phyloP scores from a whole-genome alignment of 2,113 vertebrate genomes.

The Megaceryle maxima region DNA sequence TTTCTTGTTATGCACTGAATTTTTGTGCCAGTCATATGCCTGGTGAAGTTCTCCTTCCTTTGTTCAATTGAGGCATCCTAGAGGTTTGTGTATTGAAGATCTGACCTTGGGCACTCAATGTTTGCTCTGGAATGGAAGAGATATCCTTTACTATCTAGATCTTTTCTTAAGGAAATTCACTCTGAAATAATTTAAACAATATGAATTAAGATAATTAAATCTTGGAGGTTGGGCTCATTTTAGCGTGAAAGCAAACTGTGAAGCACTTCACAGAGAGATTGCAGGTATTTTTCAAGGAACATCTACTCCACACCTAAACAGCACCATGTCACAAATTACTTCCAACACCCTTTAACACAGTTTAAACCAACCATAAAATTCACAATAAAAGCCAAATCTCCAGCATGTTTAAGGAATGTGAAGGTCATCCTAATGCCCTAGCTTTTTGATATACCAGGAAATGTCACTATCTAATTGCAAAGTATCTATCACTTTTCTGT shows the following conservation, averaged over 20 bases:
- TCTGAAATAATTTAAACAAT: neutral
- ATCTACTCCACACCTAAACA: neutral
- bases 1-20: neutral
- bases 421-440: neutral
- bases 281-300: neutral
- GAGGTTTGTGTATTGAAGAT: neutral
- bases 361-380: neutral
- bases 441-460: neutral
- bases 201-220: neutral
- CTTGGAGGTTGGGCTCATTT: neutral
- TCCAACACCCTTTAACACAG: neutral
- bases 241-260: neutral
- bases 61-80: neutral
- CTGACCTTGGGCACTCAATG: neutral
- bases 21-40: neutral
- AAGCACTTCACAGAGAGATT: neutral
- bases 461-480: neutral
- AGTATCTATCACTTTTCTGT: neutral
- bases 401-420: neutral
- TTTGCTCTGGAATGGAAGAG: neutral
- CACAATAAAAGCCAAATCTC: neutral
- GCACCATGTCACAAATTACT: neutral
- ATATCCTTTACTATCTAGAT: neutral
- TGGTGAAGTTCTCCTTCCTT: neutral
- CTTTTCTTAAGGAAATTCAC: neutral